Conservation (phyloP, 1,140 invertebrate species). For the Atta texana region DNA sequence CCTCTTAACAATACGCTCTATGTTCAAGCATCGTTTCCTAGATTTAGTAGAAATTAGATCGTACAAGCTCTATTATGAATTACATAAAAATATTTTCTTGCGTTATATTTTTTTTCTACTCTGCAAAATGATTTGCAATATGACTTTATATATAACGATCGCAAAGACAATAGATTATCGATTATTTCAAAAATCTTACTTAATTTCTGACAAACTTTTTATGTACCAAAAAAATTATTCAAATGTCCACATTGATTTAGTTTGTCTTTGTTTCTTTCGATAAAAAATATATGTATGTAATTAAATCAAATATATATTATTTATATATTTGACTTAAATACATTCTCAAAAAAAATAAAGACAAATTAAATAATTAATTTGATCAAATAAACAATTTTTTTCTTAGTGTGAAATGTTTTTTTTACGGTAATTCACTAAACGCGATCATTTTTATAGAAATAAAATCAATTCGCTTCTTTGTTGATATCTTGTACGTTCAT, state of each 20-base stretch:
- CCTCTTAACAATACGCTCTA: slow-evolving; percentile 8
- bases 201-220: neutral
- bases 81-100: neutral
- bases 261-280: no score
- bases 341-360: no score
- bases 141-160: neutral
- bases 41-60: neutral
- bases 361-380: no score
- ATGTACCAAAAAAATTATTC: neutral
- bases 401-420: no score
- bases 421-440: neutral
- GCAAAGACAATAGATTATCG: neutral
- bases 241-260: no score
- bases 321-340: no score
- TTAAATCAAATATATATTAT: no score
- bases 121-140: neutral
- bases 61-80: neutral
- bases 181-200: neutral
- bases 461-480: neutral
- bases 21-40: neutral
- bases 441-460: neutral
- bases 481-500: neutral
- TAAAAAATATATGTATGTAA: no score
- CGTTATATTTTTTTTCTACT: neutral
- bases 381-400: no score